Evolutionary conservation across 2,113 vertebrate species (phyloP).

Genomic region (Tragelaphus imberbis): DNA sequence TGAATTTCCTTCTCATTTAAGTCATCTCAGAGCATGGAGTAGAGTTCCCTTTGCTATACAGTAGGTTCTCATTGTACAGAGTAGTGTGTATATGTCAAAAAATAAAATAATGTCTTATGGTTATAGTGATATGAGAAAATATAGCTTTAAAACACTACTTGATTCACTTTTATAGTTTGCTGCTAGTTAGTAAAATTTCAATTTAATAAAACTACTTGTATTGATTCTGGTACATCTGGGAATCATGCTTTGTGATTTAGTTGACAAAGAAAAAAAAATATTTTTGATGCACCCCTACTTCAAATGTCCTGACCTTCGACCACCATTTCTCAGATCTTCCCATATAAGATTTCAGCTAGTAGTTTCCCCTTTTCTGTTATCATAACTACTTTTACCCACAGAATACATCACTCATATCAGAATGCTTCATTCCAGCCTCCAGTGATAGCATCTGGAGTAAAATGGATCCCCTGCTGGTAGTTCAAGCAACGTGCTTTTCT

Average conservation of each 20-base stretch:
- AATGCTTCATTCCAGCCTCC: background rate
- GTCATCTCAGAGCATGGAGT: background rate
- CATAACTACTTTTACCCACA: background rate
- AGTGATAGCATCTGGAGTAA: background rate
- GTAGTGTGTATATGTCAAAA: background rate
- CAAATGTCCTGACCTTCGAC: background rate
- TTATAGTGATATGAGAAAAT: background rate
- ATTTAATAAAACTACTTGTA: slow-evolving; percentile 11
- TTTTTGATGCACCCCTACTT: background rate
- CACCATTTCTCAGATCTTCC: background rate
- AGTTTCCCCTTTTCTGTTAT: background rate
- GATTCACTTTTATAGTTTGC: background rate
- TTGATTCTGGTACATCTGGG: background rate
- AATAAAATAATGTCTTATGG: background rate
- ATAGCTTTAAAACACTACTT: background rate
- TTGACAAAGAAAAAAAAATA: background rate
- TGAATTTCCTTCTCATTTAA: background rate
- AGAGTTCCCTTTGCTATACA: background rate
- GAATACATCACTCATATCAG: background rate
- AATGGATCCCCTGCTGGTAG: background rate
- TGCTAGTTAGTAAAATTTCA: background rate
- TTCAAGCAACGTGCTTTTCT: background rate
- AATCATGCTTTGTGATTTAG: slow-evolving; percentile 26
- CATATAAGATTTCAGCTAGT: background rate
- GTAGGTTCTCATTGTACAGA: background rate